Conservation (phyloP, 2,113 vertebrate genomes). For the Xerus inauris region DNA sequence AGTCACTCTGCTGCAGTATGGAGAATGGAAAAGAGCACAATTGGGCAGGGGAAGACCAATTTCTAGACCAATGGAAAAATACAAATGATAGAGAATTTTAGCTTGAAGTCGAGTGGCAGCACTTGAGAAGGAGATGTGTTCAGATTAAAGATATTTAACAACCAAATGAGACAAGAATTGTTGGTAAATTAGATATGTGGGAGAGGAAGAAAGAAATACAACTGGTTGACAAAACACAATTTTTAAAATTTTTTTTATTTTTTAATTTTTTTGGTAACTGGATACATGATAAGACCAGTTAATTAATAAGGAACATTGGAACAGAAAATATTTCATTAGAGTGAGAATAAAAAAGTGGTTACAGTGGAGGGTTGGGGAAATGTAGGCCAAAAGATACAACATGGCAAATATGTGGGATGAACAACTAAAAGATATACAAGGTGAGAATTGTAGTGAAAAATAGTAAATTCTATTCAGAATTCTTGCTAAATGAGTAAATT, state of each 20-base stretch:
- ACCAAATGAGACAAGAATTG: background rate
- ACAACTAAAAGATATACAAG: background rate
- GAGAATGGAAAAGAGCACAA: background rate
- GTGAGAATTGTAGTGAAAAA: background rate
- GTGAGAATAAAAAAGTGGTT: background rate
- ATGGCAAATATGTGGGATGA: background rate
- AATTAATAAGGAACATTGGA: background rate
- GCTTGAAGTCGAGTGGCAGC: background rate
- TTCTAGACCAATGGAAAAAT: background rate
- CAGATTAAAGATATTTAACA: background rate
- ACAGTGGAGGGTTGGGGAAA: too few species aligned
- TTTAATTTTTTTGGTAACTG: background rate
- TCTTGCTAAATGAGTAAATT: background rate
- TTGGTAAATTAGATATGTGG: background rate
- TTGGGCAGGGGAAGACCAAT: background rate
- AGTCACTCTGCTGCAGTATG: background rate
- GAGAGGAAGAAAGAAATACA: background rate
- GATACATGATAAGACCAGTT: background rate
- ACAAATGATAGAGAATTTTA: background rate
- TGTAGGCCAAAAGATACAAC: background rate
- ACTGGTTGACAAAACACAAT: background rate
- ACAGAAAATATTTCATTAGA: background rate
- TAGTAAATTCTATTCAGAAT: background rate
- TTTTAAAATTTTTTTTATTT: too few species aligned
- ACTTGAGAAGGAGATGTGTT: background rate